Percentiles rank a stretch among this genome's conserved stretches.
Evolutionary conservation across 2,113 vertebrate genomes (phyloP).

Genomic region (Phaethon lepturus): DNA sequence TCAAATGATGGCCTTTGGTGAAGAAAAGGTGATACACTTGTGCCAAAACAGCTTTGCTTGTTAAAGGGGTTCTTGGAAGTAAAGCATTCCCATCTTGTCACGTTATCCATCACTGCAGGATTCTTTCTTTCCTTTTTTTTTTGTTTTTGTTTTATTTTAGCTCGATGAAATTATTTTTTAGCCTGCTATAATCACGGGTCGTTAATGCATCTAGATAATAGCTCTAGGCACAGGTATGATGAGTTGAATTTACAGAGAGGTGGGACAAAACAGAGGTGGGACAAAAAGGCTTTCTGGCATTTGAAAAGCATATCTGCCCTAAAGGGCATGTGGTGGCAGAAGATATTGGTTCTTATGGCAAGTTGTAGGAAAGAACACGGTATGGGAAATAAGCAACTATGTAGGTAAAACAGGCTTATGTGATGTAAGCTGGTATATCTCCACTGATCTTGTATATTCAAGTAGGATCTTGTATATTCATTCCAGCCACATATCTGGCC

Average conservation of each 20-base stretch:
- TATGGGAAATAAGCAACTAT: not conserved
- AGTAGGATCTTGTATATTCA: not conserved
- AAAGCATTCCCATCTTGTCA: not conserved
- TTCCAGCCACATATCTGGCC: not conserved
- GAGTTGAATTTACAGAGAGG: constrained; percentile 16
- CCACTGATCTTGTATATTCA: not conserved
- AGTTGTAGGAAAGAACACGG: not conserved
- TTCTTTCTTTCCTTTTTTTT: not conserved
- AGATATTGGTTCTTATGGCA: not conserved
- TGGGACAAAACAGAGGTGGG: not conserved
- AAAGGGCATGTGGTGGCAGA: not conserved
- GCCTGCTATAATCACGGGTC: constrained; percentile 2
- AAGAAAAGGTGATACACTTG: not conserved
- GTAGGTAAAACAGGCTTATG: not conserved
- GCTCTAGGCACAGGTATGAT: not conserved
- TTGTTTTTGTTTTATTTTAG: not conserved
- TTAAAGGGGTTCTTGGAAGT: not conserved
- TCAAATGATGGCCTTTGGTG: not conserved
- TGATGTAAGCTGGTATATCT: not conserved
- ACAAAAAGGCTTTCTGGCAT: not conserved
- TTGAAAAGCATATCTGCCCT: not conserved
- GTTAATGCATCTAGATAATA: constrained; percentile 29
- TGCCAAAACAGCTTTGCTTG: not conserved
- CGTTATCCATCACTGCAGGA: not conserved
- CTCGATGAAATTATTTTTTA: not conserved